phyloP scores from a whole-genome alignment of 2,113 vertebrate species.

The Pluvialis apricaria region DNA sequence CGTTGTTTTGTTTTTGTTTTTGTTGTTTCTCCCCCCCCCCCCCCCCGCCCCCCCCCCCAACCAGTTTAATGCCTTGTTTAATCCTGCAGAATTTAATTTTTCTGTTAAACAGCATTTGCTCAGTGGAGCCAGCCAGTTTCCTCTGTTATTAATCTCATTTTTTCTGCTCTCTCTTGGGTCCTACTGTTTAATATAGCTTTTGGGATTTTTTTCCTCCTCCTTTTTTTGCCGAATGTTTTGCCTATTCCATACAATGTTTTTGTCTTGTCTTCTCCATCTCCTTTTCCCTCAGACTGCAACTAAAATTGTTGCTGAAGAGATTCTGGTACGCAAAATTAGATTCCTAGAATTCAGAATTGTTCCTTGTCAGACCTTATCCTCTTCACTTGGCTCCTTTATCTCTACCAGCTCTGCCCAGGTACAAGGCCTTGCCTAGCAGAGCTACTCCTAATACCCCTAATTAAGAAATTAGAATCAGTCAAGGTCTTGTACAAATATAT shows the following conservation, averaged over 20 bases:
- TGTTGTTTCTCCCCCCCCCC: background rate
- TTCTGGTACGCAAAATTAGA: slow-evolving; percentile 20
- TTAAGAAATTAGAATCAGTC: background rate
- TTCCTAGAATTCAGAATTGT: background rate
- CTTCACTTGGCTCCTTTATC: background rate
- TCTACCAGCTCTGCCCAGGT: background rate
- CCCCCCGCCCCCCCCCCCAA: background rate
- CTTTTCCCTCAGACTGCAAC: background rate
- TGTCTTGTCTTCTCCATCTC: background rate
- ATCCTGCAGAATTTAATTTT: slow-evolving; percentile 29
- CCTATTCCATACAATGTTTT: background rate
- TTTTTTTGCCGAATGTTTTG: background rate
- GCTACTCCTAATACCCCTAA: background rate
- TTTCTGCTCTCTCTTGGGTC: background rate
- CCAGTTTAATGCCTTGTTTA: background rate
- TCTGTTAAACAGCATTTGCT: background rate
- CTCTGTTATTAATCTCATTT: background rate
- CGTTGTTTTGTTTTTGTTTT: background rate
- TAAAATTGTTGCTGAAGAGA: slow-evolving; percentile 8
- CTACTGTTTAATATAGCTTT: background rate
- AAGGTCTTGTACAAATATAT: background rate
- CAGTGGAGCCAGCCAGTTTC: background rate
- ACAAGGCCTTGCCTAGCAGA: background rate
- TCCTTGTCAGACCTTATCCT: slow-evolving; percentile 4
- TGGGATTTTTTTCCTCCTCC: background rate